These are phyloP conservation scores for Saguinus imperator DNA, from an alignment of 2,113 vertebrate species.

Conservation along the genomic window DNA sequence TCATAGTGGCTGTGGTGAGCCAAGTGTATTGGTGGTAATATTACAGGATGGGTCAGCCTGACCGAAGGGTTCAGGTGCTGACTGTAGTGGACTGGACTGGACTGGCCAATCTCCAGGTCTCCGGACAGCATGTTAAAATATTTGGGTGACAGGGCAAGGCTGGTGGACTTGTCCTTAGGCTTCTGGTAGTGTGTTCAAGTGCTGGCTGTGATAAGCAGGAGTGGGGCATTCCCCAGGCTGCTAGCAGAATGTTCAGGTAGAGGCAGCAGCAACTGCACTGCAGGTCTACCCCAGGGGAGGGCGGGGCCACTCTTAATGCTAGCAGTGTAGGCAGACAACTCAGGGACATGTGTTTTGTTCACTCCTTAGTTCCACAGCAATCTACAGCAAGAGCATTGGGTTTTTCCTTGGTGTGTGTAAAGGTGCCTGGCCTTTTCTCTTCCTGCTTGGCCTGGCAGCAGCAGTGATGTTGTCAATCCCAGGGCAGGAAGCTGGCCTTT, in stretches of 20 bases:
- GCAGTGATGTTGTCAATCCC: not conserved
- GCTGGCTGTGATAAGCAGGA: not conserved
- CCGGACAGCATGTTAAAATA: not conserved
- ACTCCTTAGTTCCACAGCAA: not conserved
- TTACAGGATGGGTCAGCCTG: not conserved
- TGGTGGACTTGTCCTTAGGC: not conserved
- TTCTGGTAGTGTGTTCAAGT: not conserved
- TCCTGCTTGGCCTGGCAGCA: not conserved
- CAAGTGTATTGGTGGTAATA: not conserved
- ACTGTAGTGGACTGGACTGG: not conserved
- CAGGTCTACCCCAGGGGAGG: not conserved
- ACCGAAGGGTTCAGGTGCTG: not conserved
- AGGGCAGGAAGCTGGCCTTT: not conserved
- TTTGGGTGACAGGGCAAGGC: not conserved
- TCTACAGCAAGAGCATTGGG: not conserved
- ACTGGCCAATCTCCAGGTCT: not conserved
- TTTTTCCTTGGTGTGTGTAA: not conserved
- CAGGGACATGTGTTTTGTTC: not conserved
- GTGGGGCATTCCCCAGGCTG: not conserved
- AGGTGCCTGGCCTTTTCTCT: not conserved
- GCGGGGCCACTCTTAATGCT: no score
- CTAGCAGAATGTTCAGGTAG: not conserved
- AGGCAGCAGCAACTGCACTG: not conserved
- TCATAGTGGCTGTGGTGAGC: not conserved
- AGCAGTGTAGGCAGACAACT: no score